Conservation (phyloP, 2,113 vertebrate species). For the Limnothrissa miodon region DNA sequence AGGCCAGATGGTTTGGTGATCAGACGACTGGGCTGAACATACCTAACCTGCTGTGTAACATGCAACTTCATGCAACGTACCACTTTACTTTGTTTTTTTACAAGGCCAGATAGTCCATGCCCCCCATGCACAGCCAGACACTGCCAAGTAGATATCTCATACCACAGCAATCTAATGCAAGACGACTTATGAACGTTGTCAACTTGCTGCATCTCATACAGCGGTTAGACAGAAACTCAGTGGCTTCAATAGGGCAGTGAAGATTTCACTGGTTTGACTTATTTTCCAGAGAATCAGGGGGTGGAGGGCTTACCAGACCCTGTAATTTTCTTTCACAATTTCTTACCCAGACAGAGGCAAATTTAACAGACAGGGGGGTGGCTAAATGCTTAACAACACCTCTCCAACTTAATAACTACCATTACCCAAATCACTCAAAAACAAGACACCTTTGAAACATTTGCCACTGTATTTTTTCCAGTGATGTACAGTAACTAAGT, state of each 20-base stretch:
- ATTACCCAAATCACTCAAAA: slow-evolving; percentile 51
- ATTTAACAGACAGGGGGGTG: slow-evolving; percentile 48
- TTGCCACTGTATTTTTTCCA: background rate
- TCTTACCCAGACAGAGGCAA: slow-evolving; percentile 46
- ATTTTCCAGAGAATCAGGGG: background rate
- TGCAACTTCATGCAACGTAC: background rate
- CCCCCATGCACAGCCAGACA: background rate
- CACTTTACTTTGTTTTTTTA: slow-evolving; percentile 4
- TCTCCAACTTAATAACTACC: slow-evolving; percentile 52
- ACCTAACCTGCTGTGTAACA: slow-evolving; percentile 15
- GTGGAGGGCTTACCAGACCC: slow-evolving; percentile 35
- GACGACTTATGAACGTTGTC: background rate
- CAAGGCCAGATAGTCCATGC: background rate
- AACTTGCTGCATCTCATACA: background rate
- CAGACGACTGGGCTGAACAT: background rate
- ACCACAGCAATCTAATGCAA: background rate
- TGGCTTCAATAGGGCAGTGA: background rate
- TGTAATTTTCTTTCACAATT: slow-evolving; percentile 62
- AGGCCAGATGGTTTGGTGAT: slow-evolving; percentile 13
- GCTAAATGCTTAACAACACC: slow-evolving; percentile 62
- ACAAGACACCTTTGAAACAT: slow-evolving; percentile 35
- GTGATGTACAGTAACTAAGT: too few relatives aligned
- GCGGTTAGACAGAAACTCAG: background rate
- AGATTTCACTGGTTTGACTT: background rate
- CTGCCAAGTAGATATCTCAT: background rate